phyloP scores from a whole-genome alignment of 1,140 invertebrate genomes.

The Harpegnathos saltator region DNA sequence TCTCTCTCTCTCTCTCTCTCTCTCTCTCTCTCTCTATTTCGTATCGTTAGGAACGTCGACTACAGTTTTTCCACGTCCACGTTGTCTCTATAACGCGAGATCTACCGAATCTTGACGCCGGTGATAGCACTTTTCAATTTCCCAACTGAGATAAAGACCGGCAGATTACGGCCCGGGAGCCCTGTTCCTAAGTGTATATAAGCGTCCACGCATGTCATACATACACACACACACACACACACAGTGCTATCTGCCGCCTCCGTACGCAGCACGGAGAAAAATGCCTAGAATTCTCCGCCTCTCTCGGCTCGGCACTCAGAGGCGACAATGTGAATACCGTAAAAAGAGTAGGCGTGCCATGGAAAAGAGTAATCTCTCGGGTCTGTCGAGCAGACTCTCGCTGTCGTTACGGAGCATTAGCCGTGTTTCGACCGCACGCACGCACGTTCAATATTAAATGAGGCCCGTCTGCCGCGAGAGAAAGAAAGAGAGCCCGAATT shows the following conservation, averaged over 20 bases:
- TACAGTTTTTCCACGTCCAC: background rate
- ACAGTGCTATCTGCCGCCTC: slow-evolving; percentile 37
- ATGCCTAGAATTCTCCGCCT: slow-evolving; percentile 9
- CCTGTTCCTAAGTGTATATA: background rate
- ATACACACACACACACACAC: too few species aligned
- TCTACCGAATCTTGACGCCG: background rate
- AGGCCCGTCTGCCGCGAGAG: too few species aligned
- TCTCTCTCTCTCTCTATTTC: too few species aligned
- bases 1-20: too few species aligned
- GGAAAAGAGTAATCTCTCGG: background rate
- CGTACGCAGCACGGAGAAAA: background rate
- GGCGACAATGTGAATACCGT: slow-evolving; percentile 4
- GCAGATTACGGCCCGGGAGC: slow-evolving; percentile 25
- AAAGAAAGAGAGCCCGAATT: too few species aligned
- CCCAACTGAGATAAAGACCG: slow-evolving; percentile 36
- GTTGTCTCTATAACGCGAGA: background rate
- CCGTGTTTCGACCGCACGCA: background rate
- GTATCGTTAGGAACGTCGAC: too few species aligned
- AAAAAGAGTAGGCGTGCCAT: background rate
- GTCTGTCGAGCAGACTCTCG: background rate
- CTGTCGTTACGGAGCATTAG: background rate
- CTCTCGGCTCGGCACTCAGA: background rate
- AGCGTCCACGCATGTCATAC: background rate
- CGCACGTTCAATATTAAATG: too few species aligned
- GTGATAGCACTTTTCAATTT: slow-evolving; percentile 31